These are phyloP conservation scores for Dinocampus coccinellae DNA, from an alignment of 2,888 invertebrate species.

Conservation along the genomic window DNA sequence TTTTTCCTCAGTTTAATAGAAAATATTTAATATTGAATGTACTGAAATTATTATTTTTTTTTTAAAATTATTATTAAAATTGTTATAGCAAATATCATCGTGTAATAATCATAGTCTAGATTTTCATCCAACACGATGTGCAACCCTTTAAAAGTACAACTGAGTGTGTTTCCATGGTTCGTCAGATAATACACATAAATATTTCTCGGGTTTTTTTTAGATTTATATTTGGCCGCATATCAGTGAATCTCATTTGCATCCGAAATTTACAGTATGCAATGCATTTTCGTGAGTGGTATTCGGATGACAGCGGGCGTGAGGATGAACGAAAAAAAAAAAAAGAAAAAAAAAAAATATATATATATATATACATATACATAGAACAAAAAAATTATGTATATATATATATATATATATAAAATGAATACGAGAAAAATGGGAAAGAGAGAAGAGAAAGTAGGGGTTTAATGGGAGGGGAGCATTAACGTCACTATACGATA, in stretches of 20 bases:
- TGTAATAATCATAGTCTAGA: not conserved
- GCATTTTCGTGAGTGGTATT: slow-evolving; percentile 38
- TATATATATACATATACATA: no score
- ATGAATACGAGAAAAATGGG: slow-evolving; percentile 7
- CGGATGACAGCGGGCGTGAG: slow-evolving; percentile 24
- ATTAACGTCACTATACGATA: slow-evolving; percentile 48
- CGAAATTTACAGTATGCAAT: slow-evolving; percentile 60
- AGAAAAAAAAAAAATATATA: not conserved
- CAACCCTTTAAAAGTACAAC: slow-evolving; percentile 30
- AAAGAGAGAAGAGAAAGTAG: not conserved
- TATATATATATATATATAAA: no score
- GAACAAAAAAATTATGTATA: not conserved
- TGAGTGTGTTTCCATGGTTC: slow-evolving; percentile 35
- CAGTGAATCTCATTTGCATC: slow-evolving; percentile 66
- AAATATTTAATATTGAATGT: not conserved
- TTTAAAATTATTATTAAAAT: no score
- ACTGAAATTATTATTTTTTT: no score
- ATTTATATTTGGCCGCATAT: slow-evolving; percentile 66
- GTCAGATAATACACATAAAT: slow-evolving; percentile 66
- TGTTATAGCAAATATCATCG: not conserved
- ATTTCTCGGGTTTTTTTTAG: slow-evolving; percentile 60
- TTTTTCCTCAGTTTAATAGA: no score
- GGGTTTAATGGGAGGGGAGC: slow-evolving; percentile 36
- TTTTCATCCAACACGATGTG: not conserved
- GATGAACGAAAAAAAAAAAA: slow-evolving; percentile 1